Evolutionary conservation across 2,797 vertebrate genomes (phyloP).

Genomic region (Sciaenops ocellatus): DNA sequence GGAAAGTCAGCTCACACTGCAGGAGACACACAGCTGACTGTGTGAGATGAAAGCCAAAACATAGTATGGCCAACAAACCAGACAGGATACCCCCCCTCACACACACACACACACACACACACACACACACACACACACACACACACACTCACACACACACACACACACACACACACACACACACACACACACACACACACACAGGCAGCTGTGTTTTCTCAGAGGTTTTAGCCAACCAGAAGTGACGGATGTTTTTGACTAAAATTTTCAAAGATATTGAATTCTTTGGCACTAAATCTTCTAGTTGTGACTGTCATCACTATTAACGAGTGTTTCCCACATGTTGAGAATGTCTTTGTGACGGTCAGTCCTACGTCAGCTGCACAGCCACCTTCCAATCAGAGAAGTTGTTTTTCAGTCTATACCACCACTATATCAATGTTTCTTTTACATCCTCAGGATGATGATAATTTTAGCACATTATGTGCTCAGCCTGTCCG

Average conservation of each 20-base stretch:
- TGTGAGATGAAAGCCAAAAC: slow-evolving; percentile 35
- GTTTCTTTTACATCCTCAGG: neutral
- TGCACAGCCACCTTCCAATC: neutral
- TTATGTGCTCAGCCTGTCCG: neutral
- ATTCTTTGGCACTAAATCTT: neutral
- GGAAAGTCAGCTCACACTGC: slow-evolving; percentile 14
- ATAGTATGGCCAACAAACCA: slow-evolving; percentile 1
- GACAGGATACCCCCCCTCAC: neutral
- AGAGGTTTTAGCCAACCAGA: neutral
- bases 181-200: slow-evolving; percentile 4
- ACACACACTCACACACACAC: neutral
- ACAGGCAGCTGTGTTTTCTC: slow-evolving; percentile 25
- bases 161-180: neutral
- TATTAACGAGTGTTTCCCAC: neutral
- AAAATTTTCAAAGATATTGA: slow-evolving; percentile 13
- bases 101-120: neutral
- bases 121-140: neutral
- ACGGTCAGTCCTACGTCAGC: neutral
- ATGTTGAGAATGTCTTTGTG: neutral
- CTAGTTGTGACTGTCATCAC: neutral
- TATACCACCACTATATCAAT: neutral
- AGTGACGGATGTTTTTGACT: neutral
- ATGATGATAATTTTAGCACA: neutral
- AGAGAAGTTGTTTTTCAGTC: neutral
- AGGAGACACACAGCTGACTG: slow-evolving; percentile 30